Evolutionary conservation across 2,888 invertebrate genomes (phyloP).

Genomic region (Vesta saturnalis): DNA sequence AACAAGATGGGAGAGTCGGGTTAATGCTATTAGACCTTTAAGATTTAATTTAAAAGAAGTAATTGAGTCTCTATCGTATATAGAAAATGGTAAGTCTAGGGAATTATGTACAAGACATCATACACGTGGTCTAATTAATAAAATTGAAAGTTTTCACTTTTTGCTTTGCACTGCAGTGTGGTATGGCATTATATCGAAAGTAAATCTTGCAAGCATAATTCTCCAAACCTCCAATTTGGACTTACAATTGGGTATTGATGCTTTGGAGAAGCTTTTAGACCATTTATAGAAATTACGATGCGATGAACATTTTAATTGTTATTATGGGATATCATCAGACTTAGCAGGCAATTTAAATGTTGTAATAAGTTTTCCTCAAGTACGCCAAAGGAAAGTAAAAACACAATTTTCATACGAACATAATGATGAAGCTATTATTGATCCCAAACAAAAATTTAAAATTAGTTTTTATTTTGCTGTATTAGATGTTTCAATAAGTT

Average conservation of each 20-base stretch:
- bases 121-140: constrained; percentile 36
- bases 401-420: constrained; percentile 39
- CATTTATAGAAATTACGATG: constrained; percentile 30
- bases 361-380: constrained; percentile 41
- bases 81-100: constrained; percentile 31
- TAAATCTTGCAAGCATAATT: background rate
- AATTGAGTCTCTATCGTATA: constrained; percentile 39
- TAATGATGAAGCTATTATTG: constrained; percentile 37
- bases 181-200: too few species aligned
- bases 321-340: constrained; percentile 40
- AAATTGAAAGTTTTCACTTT: constrained; percentile 25
- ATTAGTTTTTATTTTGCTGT: constrained; percentile 29
- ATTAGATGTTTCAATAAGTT: constrained; percentile 32
- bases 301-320: constrained; percentile 41
- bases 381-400: constrained; percentile 33
- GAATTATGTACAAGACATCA: constrained; percentile 36
- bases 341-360: constrained; percentile 36
- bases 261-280: constrained; percentile 33
- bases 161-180: background rate
- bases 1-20: constrained; percentile 34
- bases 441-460: constrained; percentile 39
- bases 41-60: constrained; percentile 32
- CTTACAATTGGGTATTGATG: background rate
- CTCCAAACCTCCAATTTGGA: background rate
- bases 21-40: constrained; percentile 27